phyloP scores from a whole-genome alignment of 2,113 vertebrate genomes.

The Cynocephalus volans region DNA sequence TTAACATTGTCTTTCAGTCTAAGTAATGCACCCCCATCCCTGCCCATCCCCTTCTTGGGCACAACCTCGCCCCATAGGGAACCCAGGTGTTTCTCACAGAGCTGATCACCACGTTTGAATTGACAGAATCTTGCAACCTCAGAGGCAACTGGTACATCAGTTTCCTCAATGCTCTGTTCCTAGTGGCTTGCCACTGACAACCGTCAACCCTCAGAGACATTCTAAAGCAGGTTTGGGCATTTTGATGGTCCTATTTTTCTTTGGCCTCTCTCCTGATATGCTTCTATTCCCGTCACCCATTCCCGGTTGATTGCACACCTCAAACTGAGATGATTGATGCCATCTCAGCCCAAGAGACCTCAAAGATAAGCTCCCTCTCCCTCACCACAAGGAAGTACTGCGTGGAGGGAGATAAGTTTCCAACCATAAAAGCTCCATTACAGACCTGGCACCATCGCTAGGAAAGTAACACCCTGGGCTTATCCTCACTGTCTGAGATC shows the following conservation, averaged over 20 bases:
- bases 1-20: background rate
- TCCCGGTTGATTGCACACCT: background rate
- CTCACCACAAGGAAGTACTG: background rate
- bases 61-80: background rate
- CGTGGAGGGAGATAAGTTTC: background rate
- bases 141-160: background rate
- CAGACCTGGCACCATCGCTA: background rate
- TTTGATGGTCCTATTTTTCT: background rate
- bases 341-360: background rate
- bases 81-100: background rate
- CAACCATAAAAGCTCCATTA: background rate
- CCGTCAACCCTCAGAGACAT: background rate
- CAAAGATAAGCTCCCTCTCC: background rate
- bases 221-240: background rate
- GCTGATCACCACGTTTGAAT: accelerated
- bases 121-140: background rate
- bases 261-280: background rate
- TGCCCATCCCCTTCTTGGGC: background rate
- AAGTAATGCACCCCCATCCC: background rate
- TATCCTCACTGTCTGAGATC: background rate
- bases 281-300: background rate
- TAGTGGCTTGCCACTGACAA: background rate
- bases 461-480: background rate
- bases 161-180: background rate
- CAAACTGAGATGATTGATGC: background rate